Base-by-base conservation (phyloP, 1,140 invertebrate species). In the Agrypnia vestita region DNA sequence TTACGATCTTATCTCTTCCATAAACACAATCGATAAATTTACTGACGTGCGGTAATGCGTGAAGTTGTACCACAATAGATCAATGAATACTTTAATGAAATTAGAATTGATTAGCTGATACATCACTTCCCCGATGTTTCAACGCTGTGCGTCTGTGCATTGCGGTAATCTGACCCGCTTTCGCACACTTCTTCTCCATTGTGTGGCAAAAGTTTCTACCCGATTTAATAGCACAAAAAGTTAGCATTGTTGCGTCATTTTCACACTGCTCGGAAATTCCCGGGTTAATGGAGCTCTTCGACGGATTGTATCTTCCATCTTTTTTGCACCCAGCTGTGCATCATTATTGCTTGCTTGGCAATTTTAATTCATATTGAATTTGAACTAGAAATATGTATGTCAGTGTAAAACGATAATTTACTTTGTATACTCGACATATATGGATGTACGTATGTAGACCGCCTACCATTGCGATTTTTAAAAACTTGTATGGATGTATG, bases 121-220 rank as follows among this genome's bases (percentile, higher is more conserved):
- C 25, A 74, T 55, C 51, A 56, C 10, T 74, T 43, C 56, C 49
- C 9, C 49, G 25, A 10, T 47, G 19, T 17, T 49, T 21, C 46
- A 51, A 67, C 13, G 11, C 69, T 9, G 13, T 17, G 46, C 67
- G 15, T 46, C 67, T 11, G 21, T 47, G 43, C 11, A 71, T 49
- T n/a, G 13, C 49, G 25, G 25, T 12, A 55, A 46, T 13, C 71
- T 44, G 71, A 55, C 71, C 71, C 25, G 21, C 21, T 74, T 74
- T 74, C 71, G 8, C 35, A 44, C 11, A 44, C 43, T 47, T 43
- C 71, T 59, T 19, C n/a, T 44, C 53, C 51, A 74, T 74, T 74
- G 71, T 74, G 35, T 74, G 43, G 11, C 13, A n/a, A 19, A 69
- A 69, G 64, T 69, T 69, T 69, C 64, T 69, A 62, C 17, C 6